Evolutionary conservation across 2,888 invertebrate species (phyloP).

Genomic region (Brenthis ino): DNA sequence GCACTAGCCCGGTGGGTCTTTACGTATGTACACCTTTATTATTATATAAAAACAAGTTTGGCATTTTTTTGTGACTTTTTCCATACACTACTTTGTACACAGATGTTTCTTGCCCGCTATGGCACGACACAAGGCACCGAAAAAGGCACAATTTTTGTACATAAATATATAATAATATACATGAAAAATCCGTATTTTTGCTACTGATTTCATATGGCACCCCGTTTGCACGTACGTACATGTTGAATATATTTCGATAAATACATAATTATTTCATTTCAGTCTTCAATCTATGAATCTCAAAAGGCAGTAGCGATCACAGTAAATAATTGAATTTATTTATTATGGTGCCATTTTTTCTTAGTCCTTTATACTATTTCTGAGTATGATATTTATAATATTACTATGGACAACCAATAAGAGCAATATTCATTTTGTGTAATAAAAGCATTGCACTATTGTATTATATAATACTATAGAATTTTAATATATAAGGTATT

Average conservation of each 20-base stretch:
- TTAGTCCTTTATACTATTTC: slow-evolving; percentile 14
- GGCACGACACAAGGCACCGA: slow-evolving; percentile 52
- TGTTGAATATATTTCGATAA: slow-evolving; percentile 51
- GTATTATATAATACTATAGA: too few species aligned
- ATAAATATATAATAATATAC: slow-evolving; percentile 45
- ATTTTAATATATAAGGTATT: not conserved
- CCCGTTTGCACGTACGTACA: slow-evolving; percentile 62
- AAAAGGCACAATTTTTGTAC: slow-evolving; percentile 43
- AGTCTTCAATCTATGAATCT: slow-evolving; percentile 80
- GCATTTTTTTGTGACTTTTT: slow-evolving; percentile 79
- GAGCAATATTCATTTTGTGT: too few species aligned
- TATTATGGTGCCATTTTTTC: slow-evolving; percentile 32
- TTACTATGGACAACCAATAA: not conserved
- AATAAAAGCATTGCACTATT: too few species aligned
- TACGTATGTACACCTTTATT: slow-evolving; percentile 63
- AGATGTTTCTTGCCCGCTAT: slow-evolving; percentile 36
- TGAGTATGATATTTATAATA: slow-evolving; percentile 17
- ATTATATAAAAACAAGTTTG: slow-evolving; percentile 60
- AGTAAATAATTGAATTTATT: slow-evolving; percentile 52
- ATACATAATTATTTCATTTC: slow-evolving; percentile 58
- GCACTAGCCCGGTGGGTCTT: slow-evolving; percentile 73
- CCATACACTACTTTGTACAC: slow-evolving; percentile 43
- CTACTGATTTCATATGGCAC: slow-evolving; percentile 73
- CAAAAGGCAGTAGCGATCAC: slow-evolving; percentile 77
- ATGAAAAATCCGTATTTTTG: slow-evolving; percentile 26